Base-by-base conservation (phyloP, 2,888 invertebrate genomes). In the Cryptophagus acutangulus region DNA sequence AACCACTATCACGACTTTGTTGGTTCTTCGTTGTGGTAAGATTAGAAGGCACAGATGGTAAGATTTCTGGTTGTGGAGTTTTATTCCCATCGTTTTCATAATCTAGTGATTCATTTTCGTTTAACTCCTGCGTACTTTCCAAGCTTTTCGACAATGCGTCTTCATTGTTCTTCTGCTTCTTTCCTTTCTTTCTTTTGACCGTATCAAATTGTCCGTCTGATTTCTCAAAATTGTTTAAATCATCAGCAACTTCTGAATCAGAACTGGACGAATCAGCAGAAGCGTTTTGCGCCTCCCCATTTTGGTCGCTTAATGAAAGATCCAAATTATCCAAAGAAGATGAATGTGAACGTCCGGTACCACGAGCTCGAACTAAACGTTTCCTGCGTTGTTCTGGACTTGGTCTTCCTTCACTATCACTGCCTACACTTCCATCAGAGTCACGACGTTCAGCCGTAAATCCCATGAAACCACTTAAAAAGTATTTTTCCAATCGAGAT, bases 361-460 rank as follows among this genome's bases (percentile, higher is more conserved):
- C 89, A 29, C 90, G 75, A 3, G 89, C 87, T 9, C 89, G 76
- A 1, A 89, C 88, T 41, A 88, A 68, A 24, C 84, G 76, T 62
- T 91, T 90, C 43, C 88, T 74, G 5, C 89, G 71, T 63, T 90
- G 89, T 61, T 89, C 89, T 0, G 90, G 90, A 67, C 89, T 90
- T 2, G 88, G 89, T 52, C 82, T 78, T 1, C 90, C 90, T 63
- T 91, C 91, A 61, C 89, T 89, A 58, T 91, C 90, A 69, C 90
- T 90, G 3, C 91, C 91, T 0, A 91, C 91, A 59, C 89, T 89
- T 1, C 88, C 90, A 56, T 87, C 87, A 0, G 86, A 84, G 58
- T 87, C 86, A 24, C 84, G 76, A 43, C 84, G 75, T 55, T 84
- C 84, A 34, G 81, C 79, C 52, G 80, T 82, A 55, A 87, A 87